Conservation (phyloP, 2,888 invertebrate species). For the Eupithecia pulchellata region DNA sequence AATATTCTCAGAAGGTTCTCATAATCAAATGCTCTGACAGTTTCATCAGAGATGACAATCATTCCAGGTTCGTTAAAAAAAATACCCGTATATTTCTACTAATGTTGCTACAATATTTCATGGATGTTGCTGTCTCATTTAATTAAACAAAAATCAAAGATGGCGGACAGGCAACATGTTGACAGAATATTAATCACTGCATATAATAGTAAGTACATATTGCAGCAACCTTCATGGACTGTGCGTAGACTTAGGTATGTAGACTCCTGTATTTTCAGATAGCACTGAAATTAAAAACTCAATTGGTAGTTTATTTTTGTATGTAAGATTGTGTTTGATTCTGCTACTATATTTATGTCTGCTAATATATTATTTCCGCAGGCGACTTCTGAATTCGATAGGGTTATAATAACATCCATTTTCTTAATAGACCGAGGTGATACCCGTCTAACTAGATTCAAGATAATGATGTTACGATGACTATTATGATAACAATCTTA, state of each 20-base stretch:
- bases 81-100: not conserved
- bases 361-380: not conserved
- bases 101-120: not conserved
- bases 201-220: not conserved
- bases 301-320: not conserved
- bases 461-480: constrained; percentile 52
- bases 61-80: not conserved
- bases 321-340: not conserved
- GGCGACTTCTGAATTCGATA: constrained; percentile 51
- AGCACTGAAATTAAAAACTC: not conserved
- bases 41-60: no score
- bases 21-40: no score
- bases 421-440: constrained; percentile 62
- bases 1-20: no score
- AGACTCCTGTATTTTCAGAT: not conserved
- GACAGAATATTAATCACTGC: not conserved
- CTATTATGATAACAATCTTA: constrained; percentile 55
- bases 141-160: not conserved
- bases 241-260: not conserved
- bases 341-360: not conserved
- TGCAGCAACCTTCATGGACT: not conserved
- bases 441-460: constrained; percentile 63
- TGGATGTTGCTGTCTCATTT: not conserved
- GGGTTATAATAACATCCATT: constrained; percentile 62
- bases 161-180: not conserved